Base-by-base conservation (phyloP, 2,888 invertebrate genomes). In the Rhaphigaster nebulosa region DNA sequence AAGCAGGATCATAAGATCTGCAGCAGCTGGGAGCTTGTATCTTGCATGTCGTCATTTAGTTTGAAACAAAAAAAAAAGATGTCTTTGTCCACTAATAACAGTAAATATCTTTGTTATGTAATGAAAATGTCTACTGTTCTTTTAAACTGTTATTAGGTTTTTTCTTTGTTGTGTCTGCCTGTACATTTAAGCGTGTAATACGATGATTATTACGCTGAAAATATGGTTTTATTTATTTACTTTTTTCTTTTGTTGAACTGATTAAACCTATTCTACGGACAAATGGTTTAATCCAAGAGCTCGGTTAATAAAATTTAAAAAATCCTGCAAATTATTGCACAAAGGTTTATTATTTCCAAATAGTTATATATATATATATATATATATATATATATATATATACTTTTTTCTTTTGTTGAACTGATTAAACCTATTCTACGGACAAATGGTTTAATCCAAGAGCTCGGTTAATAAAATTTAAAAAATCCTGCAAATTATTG, bases 71-170 rank as follows among this genome's bases (percentile, higher is more conserved):
- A 76, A 76, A 10, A 76, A 38, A 76, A 76, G 20, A 29, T 76
- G 20, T 34, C 70, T 34, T 76, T 76, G 70, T 34, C 70, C 70
- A 20, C 4, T 76, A 76, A 76, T 76, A 76, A 76, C 70, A 76
- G 34, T 76, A 76, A 76, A 76, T 76, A 76, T 76, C 70, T 34
- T 76, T 76, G 70, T 76, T 76, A 34, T 76, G 70, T 38, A 76
- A 34, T 76, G 70, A 76, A 76, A 76, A 34, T 76, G 34, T 38
- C 70, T 70, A 70, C 34, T 34, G 70, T 38, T 70, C 34, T 70
- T 70, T 70, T 70, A 34, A 70, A 34, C 34, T 65, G 29, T 29
- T 65, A 15, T 15, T 65, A n/a, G 18, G 3, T 65, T 29, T 65
- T 65, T 29, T 65, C 15, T 29, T 3, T 65, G 29, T 29, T 65